Percentiles rank a stretch among this genome's conserved stretches.
Conservation (phyloP, 2,888 invertebrate species). For the Scelioninae gen. 2 region DNA sequence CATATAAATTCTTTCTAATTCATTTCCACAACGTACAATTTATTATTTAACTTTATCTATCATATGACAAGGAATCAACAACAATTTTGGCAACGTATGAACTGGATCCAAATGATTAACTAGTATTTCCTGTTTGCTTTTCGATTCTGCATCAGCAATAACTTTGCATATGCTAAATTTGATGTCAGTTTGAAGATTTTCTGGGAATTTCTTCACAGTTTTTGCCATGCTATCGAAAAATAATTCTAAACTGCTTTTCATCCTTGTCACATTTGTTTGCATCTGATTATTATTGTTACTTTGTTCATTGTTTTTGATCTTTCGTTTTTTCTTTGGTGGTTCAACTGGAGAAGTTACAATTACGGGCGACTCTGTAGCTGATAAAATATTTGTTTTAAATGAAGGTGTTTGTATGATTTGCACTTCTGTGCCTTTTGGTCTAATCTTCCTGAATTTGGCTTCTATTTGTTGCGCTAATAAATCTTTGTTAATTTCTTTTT, state of each 20-base stretch:
- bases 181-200: slow-evolving; percentile 69
- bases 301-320: slow-evolving; percentile 30
- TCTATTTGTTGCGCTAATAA: slow-evolving; percentile 66
- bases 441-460: slow-evolving; percentile 71
- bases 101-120: slow-evolving; percentile 57
- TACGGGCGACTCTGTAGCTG: slow-evolving; percentile 46
- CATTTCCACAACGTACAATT: too few relatives aligned
- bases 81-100: slow-evolving; percentile 71
- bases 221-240: slow-evolving; percentile 72
- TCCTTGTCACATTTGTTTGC: background rate
- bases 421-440: slow-evolving; percentile 62
- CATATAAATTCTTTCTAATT: too few relatives aligned
- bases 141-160: slow-evolving; percentile 69
- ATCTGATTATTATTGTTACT: background rate
- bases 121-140: slow-evolving; percentile 57
- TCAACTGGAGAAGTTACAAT: slow-evolving; percentile 49
- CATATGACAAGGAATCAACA: slow-evolving; percentile 72
- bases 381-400: slow-evolving; percentile 20
- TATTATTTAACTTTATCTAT: slow-evolving; percentile 66
- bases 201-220: slow-evolving; percentile 69
- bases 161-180: slow-evolving; percentile 72
- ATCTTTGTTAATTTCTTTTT: slow-evolving; percentile 34
- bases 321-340: slow-evolving; percentile 51
- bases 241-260: slow-evolving; percentile 66
- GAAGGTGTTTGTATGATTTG: slow-evolving; percentile 29